Evolutionary conservation across 2,888 invertebrate genomes (phyloP), one percentile per base, ranked within the genome.

Genomic region (Trimorus sp.): DNA sequence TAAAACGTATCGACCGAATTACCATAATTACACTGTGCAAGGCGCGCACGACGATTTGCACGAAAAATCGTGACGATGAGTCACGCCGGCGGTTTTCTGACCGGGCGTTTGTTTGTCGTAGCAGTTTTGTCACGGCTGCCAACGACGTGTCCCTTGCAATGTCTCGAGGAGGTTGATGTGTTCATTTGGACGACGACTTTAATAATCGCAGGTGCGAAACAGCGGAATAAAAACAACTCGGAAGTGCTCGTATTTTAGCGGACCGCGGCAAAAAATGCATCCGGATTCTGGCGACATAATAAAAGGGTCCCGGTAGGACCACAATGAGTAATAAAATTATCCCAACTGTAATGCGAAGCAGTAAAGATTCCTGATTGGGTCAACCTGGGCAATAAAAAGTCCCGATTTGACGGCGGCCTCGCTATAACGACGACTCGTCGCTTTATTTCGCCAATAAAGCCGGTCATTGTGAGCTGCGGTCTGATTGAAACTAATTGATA

Each of bases 1-100:
- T 89, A 89, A 88, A 89, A 88, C 88, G 87, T 88, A 88, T 89
- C 89, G 86, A 86, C 88, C 85, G 85, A 87, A 89, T 89, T 88
- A 89, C 88, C 88, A 87, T 88, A 88, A 89, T 87, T 88, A 88
- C 86, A 79, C 80, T 63, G 63, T 70, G 78, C 60, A 65, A 60
- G 65, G 63, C 79, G 73, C 62, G 68, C 56, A 38, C 36, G 37
- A 58, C 59, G 45, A 69, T 63, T 73, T 62, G 49, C 51, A 42
- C 37, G 48, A 37, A 65, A 59, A 49, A 15, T 63, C 37, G 42
- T 48, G 51, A 63, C 14, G 56, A 58, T 38, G 62, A 4, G 53
- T 68, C 48, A 68, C 38, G 38, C 38, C 60, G 37, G 12, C 9
- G 37, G 7, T 66, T 11, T 40, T 40, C 11, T 38, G 6, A 8